Percentiles rank a stretch among this genome's conserved stretches.
Evolutionary conservation across 2,113 vertebrate species (phyloP).

Genomic region (Otus sunia): DNA sequence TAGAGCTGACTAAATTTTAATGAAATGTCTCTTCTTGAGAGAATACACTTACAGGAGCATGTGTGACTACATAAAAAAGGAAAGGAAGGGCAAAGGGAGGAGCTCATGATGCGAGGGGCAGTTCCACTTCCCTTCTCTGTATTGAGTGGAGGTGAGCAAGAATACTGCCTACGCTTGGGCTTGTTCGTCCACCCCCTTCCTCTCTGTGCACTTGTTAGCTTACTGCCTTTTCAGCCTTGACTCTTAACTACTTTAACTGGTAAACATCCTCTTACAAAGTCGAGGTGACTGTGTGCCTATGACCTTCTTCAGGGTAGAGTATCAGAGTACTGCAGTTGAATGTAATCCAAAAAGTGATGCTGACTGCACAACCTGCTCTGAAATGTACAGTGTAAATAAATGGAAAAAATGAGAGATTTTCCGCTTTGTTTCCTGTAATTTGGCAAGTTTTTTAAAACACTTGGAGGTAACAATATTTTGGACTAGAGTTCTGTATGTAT

Average conservation of each 20-base stretch:
- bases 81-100: not conserved
- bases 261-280: not conserved
- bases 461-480: not conserved
- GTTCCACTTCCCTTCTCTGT: not conserved
- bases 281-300: not conserved
- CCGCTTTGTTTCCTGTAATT: not conserved
- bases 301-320: not conserved
- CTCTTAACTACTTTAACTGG: not conserved
- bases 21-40: not conserved
- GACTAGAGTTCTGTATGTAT: not conserved
- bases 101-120: not conserved
- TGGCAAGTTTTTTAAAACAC: not conserved
- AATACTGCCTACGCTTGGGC: accelerated
- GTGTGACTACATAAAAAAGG: not conserved
- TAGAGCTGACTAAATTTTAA: not conserved
- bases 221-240: not conserved
- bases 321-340: not conserved
- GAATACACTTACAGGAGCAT: not conserved
- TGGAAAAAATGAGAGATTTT: not conserved
- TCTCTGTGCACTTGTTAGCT: not conserved
- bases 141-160: not conserved
- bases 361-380: not conserved
- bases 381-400: not conserved
- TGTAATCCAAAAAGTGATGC: not conserved
- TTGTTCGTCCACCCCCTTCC: not conserved